Evolutionary conservation across 2,888 invertebrate species (phyloP).

Genomic region (Amiota communis): DNA sequence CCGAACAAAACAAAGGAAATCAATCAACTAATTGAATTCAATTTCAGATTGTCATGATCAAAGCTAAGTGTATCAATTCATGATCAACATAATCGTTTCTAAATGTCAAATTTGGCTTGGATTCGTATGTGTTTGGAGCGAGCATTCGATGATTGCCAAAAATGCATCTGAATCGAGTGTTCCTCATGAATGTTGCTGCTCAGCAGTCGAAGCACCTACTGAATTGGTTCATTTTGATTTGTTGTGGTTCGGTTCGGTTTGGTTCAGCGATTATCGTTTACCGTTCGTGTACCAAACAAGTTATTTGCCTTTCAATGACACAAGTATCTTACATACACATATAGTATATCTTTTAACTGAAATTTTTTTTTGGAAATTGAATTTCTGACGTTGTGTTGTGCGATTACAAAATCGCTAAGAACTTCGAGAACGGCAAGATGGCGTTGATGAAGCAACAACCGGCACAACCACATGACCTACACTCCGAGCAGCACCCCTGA

Average conservation of each 20-base stretch:
- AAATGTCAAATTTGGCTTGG: not conserved
- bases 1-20: no score
- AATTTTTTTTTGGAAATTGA: slow-evolving; percentile 5
- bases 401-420: slow-evolving; percentile 55
- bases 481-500: not conserved
- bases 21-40: no score
- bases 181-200: no score
- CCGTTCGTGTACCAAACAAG: not conserved
- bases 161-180: not conserved
- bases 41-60: not conserved
- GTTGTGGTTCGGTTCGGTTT: no score
- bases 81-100: slow-evolving; percentile 8
- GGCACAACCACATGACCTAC: not conserved
- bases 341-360: not conserved
- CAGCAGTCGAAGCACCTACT: not conserved
- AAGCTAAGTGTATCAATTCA: slow-evolving; percentile 1
- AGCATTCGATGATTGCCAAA: not conserved
- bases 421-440: slow-evolving; percentile 45
- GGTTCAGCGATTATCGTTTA: no score
- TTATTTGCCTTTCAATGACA: slow-evolving; percentile 10
- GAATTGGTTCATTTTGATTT: no score
- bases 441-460: slow-evolving; percentile 11
- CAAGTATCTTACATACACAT: not conserved
- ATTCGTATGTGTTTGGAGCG: not conserved
- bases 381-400: not conserved